Evolutionary conservation across 2,113 vertebrate species (phyloP).

Genomic region (Actenoides hombroni): DNA sequence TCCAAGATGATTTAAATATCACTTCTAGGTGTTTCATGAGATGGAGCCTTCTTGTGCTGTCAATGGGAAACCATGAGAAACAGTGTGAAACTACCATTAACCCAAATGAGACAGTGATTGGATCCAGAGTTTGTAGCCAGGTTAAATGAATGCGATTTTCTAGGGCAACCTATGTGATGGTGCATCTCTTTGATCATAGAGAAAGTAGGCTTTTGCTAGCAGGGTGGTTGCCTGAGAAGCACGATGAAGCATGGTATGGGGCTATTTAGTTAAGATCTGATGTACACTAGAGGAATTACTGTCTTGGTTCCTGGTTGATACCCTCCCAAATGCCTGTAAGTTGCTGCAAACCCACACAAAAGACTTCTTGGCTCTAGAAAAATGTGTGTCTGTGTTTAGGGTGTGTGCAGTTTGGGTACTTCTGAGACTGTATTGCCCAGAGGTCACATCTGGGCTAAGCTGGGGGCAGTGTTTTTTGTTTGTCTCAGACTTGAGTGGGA

Average conservation of each 20-base stretch:
- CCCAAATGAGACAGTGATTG: not conserved
- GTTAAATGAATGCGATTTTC: not conserved
- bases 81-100: not conserved
- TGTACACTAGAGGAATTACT: not conserved
- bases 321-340: slow-evolving; percentile 26
- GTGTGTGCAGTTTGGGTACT: slow-evolving; percentile 39
- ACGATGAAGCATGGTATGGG: not conserved
- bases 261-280: not conserved
- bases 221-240: not conserved
- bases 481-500: slow-evolving; percentile 46
- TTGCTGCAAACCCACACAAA: slow-evolving; percentile 55
- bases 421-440: slow-evolving; percentile 23
- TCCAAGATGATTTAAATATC: not conserved
- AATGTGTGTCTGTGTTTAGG: slow-evolving; percentile 52
- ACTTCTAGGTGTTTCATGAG: not conserved
- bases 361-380: slow-evolving; percentile 44
- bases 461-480: slow-evolving; percentile 29
- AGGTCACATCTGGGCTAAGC: slow-evolving; percentile 28
- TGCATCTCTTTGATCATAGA: not conserved
- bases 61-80: not conserved
- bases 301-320: slow-evolving; percentile 14
- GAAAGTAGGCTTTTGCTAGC: not conserved
- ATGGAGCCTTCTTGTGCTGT: not conserved
- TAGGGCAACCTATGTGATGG: not conserved
- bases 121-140: not conserved